Conservation (phyloP, 2,113 vertebrate genomes). For the Sapajus apella region DNA sequence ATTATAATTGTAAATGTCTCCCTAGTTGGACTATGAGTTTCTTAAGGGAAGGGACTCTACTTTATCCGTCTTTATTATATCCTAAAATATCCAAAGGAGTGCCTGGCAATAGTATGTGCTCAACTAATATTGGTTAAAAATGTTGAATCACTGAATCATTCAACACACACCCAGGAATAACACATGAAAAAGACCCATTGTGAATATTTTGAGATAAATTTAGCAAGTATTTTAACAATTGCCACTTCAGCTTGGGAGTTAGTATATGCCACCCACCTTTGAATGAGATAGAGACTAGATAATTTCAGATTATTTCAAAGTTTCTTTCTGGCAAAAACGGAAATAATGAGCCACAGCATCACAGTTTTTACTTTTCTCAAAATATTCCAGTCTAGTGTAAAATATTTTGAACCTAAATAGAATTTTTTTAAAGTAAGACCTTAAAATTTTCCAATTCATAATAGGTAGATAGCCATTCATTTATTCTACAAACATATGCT, state of each 20-base stretch:
- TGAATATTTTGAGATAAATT: background rate
- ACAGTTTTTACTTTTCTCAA: background rate
- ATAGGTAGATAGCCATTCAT: background rate
- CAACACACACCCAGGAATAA: background rate
- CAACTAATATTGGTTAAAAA: background rate
- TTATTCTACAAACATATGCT: background rate
- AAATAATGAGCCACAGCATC: background rate
- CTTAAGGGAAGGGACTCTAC: background rate
- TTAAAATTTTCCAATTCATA: background rate
- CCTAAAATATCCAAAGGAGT: background rate
- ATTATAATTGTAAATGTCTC: background rate
- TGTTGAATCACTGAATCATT: background rate
- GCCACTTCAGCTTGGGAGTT: background rate
- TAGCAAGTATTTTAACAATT: conserved; percentile 12
- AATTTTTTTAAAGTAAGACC: background rate
- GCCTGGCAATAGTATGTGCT: background rate
- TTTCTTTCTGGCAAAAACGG: background rate
- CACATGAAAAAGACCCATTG: background rate
- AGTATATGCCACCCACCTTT: background rate
- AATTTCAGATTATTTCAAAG: conserved; percentile 9
- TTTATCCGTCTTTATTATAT: background rate
- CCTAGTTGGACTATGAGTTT: background rate
- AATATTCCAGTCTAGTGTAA: background rate
- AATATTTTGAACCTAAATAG: background rate
- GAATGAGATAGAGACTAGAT: background rate